Conservation (phyloP, 2,113 vertebrate genomes). For the Orcinus orca region DNA sequence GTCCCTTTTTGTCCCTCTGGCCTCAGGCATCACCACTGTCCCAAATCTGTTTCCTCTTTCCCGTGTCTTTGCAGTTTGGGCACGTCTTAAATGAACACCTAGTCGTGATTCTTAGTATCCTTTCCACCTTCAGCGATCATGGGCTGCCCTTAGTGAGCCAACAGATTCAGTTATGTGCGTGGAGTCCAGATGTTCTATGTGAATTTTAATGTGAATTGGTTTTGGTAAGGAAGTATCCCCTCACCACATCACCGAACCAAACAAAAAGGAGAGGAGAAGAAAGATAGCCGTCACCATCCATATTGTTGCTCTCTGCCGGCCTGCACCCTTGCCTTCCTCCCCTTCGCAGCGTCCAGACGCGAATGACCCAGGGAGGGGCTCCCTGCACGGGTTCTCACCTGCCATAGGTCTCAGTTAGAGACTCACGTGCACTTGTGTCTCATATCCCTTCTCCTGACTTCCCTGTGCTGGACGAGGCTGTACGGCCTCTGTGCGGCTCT, state of each 20-base stretch:
- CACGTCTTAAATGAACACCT: background rate
- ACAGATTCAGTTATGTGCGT: background rate
- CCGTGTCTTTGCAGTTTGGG: background rate
- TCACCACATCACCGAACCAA: background rate
- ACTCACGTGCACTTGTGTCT: fast-evolving
- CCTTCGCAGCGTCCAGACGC: fast-evolving
- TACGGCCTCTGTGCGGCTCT: background rate
- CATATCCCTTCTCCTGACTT: background rate
- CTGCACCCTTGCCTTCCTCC: background rate
- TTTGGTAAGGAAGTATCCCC: background rate
- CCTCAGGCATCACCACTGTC: background rate
- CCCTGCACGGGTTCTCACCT: too few species aligned
- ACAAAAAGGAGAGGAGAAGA: too few species aligned
- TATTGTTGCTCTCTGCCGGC: fast-evolving
- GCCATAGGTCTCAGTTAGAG: fast-evolving
- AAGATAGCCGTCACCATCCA: background rate
- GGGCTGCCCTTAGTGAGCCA: background rate
- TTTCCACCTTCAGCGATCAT: background rate
- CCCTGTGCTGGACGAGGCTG: background rate
- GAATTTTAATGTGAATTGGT: background rate
- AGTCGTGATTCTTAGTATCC: fast-evolving
- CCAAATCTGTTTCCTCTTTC: too few species aligned
- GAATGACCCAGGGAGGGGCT: background rate
- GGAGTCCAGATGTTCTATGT: background rate
- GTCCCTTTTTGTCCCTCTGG: background rate